These are phyloP conservation scores for Thalassoma bifasciatum DNA, from an alignment of 2,113 vertebrate genomes.

Conservation along the genomic window DNA sequence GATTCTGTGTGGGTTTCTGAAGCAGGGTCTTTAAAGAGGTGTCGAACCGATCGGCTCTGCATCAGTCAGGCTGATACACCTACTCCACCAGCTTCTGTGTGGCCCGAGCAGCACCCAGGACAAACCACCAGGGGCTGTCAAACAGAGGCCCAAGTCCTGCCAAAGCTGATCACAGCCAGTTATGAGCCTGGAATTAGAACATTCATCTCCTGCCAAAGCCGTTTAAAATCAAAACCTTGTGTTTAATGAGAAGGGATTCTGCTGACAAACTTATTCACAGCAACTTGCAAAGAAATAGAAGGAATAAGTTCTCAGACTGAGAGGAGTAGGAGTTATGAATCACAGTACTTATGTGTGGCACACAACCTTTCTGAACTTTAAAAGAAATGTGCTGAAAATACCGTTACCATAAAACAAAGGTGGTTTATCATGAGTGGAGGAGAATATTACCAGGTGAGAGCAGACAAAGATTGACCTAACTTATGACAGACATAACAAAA, in stretches of 20 bases:
- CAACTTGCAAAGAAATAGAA: neutral
- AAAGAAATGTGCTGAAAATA: neutral
- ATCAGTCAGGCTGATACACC: constrained; percentile 25
- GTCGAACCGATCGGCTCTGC: constrained; percentile 43
- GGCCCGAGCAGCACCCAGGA: constrained; percentile 49
- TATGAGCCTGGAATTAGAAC: constrained; percentile 48
- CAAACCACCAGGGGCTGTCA: constrained; percentile 27
- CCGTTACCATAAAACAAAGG: neutral
- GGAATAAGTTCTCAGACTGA: neutral
- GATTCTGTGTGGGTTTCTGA: constrained; percentile 41
- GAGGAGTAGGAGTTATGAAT: constrained; percentile 7
- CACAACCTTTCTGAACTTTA: neutral
- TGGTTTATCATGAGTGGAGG: no score
- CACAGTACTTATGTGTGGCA: constrained; percentile 11
- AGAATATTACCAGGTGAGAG: no score
- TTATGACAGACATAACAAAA: no score
- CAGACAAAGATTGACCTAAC: no score
- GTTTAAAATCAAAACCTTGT: constrained; percentile 41
- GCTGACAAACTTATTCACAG: constrained; percentile 17
- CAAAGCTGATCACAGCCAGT: constrained; percentile 37
- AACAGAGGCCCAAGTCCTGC: constrained; percentile 16
- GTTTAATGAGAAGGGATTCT: constrained; percentile 43
- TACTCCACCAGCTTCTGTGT: constrained; percentile 17
- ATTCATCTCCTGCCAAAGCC: constrained; percentile 50
- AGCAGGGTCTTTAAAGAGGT: constrained; percentile 67